Conservation (phyloP, 1,140 invertebrate genomes). For the Drosophila nikananu region DNA sequence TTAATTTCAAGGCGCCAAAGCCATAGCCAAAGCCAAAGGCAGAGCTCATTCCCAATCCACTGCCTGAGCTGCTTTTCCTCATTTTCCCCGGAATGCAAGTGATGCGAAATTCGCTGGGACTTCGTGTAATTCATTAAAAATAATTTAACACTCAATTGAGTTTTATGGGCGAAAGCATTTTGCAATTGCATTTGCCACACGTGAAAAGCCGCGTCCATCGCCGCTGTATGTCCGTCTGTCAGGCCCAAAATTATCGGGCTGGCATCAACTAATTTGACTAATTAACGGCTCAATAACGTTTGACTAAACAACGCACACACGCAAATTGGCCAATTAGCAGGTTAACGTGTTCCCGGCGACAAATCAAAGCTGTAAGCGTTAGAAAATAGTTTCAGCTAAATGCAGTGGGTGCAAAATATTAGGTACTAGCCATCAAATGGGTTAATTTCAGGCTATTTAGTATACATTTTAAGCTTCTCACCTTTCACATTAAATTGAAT, state of each 20-base stretch:
- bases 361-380: conserved; percentile 7
- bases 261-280: conserved; percentile 50
- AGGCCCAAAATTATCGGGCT: conserved; percentile 32
- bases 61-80: not conserved
- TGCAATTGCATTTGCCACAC: conserved; percentile 20
- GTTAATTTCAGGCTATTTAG: not conserved
- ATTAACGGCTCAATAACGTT: conserved; percentile 47
- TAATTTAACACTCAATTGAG: conserved; percentile 39
- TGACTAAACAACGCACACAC: conserved; percentile 40
- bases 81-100: conserved; percentile 9
- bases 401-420: not conserved
- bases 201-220: conserved; percentile 1
- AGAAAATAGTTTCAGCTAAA: not conserved
- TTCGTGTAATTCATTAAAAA: conserved; percentile 33
- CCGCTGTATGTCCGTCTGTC: not conserved
- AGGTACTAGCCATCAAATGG: not conserved
- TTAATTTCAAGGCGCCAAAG: conserved; percentile 69
- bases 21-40: not conserved
- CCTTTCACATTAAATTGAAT: no score
- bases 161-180: conserved; percentile 29
- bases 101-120: conserved; percentile 14
- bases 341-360: conserved; percentile 15
- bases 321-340: conserved; percentile 38
- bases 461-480: no score
- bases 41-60: not conserved